Evolutionary conservation across 2,797 vertebrate genomes (phyloP), one percentile per base, ranked within the genome.

Genomic region (Darevskia mixta): DNA sequence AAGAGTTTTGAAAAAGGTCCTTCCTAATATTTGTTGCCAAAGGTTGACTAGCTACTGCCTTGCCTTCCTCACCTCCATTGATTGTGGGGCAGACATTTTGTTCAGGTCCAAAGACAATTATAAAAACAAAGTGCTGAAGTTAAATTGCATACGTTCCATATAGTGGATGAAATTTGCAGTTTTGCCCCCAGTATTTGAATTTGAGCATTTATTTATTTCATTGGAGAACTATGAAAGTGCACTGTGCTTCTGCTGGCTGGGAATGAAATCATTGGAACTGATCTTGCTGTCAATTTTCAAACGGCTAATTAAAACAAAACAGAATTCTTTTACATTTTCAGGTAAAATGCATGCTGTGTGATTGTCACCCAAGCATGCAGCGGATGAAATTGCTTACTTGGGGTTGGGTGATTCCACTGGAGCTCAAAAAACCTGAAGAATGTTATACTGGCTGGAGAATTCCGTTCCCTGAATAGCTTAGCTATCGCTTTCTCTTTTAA

Each of bases 1-100:
- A 5, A 71, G 49, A 71, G 38, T 80, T 90, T 93, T 92, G 79
- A 83, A 93, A 85, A 92, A 90, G 90, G 91, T 45, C 72, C 80
- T 86, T 84, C 80, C 90, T 76, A 82, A 2, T 79, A 75, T 86
- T 75, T 90, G 66, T 90, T 86, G 76, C 89, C 82, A 84, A 93
- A 95, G 91, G 85, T 82, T 83, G 6, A 35, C 15, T 61, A 64
- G 27, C 83, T 35, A 32, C 58, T 64, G 35, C 27, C 72, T n/a
- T 64, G 17, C 20, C 17, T 35, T 61, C 55, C n/a, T 8, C 9
- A 4, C 15, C 55, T 23, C 18, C 29, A 1, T 18, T 79, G n/a
- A 29, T 11, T 35, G 13, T 45, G 5, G 35, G 32, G 0, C 32
- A 81, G 25, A 38, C 8, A 75, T 35, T 20, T 43, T 43, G 35